Base-by-base conservation (phyloP, 2,113 vertebrate species). In the Conger conger region DNA sequence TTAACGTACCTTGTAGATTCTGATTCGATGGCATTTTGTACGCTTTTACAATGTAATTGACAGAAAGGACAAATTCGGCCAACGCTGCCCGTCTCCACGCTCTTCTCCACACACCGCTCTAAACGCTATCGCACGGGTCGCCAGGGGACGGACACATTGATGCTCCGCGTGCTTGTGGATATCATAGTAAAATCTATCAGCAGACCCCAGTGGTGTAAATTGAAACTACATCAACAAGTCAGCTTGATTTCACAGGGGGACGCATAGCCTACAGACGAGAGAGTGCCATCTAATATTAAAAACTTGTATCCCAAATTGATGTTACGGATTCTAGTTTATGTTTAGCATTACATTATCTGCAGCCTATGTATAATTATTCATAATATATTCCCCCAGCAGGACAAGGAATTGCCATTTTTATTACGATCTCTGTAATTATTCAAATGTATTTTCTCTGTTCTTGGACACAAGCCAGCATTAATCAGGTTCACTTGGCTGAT, bases 1-100 rank as follows among this genome's bases (percentile, higher is more conserved):
- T 85, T 54, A 6, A 82, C 40, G 45, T 87, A 87, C 87, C 87
- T 83, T 87, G 87, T 15, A 33, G 63, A n/a, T 83, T 87, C 78
- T 85, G 87, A 17, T 87, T 79, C 20, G 84, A 83, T 77, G 87
- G 87, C 87, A 87, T 87, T 17, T 50, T n/a, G 17, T 30, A 50
- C n/a, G 27, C n/a, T 45, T 77, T 78, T 35, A 20, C 36, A 7
- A 68, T 17, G 15, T 1, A 13, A 5, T 13, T 68, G 37, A 23
- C 33, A 53, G 30, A 82, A 45, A 76, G 5, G 6, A 30, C 18
- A 35, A 27, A 27, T 20, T 82, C 15, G 30, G 73, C 18, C 4
- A 4, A 30, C 3, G 35, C 37, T 36, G 35, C 60, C 4, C 11
- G 38, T 53, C 38, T 30, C 18, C 45, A 40, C 78, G 37, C 81